Evolutionary conservation across 2,888 invertebrate genomes (phyloP).

Genomic region (Rhaphigaster nebulosa): DNA sequence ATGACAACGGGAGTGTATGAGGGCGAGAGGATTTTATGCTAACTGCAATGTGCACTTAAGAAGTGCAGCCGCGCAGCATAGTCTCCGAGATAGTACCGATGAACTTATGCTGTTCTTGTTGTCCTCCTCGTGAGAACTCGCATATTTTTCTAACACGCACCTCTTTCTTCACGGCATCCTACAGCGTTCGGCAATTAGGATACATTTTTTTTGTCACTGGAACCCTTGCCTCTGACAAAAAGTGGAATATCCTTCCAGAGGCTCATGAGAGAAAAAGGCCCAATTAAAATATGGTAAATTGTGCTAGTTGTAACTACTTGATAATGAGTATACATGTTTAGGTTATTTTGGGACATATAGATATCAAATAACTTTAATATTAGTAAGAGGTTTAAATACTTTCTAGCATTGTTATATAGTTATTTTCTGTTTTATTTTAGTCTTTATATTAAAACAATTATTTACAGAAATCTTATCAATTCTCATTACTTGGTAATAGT

Average conservation of each 20-base stretch:
- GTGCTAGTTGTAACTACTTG: too few relatives aligned
- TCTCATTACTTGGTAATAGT: too few relatives aligned
- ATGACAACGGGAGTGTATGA: constrained; percentile 9
- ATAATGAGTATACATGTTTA: too few relatives aligned
- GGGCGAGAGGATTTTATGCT: not conserved
- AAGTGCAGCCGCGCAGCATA: not conserved
- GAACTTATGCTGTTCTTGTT: constrained; percentile 4
- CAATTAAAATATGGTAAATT: not conserved
- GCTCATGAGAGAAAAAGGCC: not conserved
- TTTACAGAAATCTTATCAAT: too few relatives aligned
- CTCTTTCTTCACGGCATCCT: not conserved
- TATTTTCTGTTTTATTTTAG: too few relatives aligned
- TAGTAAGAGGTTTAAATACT: too few relatives aligned
- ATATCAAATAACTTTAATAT: too few relatives aligned
- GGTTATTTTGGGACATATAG: too few relatives aligned
- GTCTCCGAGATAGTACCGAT: not conserved
- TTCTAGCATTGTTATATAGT: too few relatives aligned
- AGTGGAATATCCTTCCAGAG: not conserved
- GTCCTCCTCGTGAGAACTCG: not conserved
- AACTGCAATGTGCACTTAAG: constrained; percentile 33
- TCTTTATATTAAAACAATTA: too few relatives aligned
- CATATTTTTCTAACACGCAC: not conserved
- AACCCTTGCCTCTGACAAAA: not conserved
- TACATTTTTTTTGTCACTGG: not conserved
- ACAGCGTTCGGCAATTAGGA: constrained; percentile 19